phyloP scores from a whole-genome alignment of 2,888 invertebrate species.

The Stenichneumon culpator region DNA sequence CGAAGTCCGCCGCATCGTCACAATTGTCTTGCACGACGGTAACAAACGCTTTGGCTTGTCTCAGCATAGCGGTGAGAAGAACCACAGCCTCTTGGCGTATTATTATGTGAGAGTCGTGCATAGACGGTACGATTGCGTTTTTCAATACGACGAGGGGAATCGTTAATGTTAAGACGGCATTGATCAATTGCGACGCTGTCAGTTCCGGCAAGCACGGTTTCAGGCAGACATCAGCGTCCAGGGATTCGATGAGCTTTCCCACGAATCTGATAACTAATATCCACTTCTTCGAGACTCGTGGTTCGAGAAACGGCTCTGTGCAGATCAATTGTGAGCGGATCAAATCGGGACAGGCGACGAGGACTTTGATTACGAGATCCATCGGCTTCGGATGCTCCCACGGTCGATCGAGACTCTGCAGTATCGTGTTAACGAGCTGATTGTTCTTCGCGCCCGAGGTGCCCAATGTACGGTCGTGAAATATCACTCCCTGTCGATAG shows the following conservation, averaged over 20 bases:
- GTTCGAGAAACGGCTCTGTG: conserved; percentile 88
- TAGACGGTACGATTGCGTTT: conserved; percentile 75
- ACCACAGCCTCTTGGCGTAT: conserved; percentile 82
- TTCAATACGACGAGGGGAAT: conserved; percentile 86
- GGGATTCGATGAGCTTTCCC: conserved; percentile 77
- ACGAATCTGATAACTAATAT: conserved; percentile 79
- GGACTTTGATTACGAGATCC: conserved; percentile 88
- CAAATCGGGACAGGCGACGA: conserved; percentile 91
- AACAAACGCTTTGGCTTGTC: conserved; percentile 83
- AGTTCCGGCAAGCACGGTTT: conserved; percentile 85
- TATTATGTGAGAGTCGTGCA: conserved; percentile 75
- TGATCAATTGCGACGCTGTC: conserved; percentile 86
- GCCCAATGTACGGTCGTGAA: conserved; percentile 89
- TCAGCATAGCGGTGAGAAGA: conserved; percentile 84
- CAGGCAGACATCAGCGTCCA: conserved; percentile 83
- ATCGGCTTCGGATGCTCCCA: conserved; percentile 90
- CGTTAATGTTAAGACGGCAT: conserved; percentile 86
- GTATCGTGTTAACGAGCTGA: conserved; percentile 88
- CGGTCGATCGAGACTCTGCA: conserved; percentile 89
- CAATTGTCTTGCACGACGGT: conserved; percentile 64
- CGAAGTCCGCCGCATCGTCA: conserved; percentile 62
- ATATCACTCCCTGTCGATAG: conserved; percentile 91
- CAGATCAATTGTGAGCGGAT: conserved; percentile 88
- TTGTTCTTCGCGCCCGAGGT: conserved; percentile 88
- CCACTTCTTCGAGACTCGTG: conserved; percentile 84